These are phyloP conservation scores for Paracyclopina nana DNA, from an alignment of 1,140 invertebrate species.

Conservation along the genomic window DNA sequence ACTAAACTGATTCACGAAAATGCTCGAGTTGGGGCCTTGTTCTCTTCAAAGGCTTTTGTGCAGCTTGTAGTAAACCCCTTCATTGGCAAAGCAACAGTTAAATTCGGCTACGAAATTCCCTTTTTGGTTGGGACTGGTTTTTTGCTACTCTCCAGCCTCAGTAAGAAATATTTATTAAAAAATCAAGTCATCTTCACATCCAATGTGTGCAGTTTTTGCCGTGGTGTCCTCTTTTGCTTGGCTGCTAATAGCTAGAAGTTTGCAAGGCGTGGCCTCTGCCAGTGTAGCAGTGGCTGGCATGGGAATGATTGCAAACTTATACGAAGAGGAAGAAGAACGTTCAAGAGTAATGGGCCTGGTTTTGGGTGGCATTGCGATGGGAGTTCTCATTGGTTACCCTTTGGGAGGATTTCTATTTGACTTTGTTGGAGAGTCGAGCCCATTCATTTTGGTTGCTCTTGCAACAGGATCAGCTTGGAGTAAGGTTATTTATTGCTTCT, in stretches of 20 bases:
- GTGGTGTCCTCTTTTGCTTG: conserved; percentile 35
- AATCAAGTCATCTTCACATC: neutral
- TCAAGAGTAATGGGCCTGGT: conserved; percentile 51
- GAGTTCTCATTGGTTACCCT: conserved; percentile 55
- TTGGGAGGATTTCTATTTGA: conserved; percentile 53
- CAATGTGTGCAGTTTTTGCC: neutral
- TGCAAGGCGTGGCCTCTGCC: conserved; percentile 68
- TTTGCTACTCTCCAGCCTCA: neutral
- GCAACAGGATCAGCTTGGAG: too few relatives aligned
- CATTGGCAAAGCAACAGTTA: neutral
- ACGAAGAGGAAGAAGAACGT: conserved; percentile 36
- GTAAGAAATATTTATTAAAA: neutral
- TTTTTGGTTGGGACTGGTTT: neutral
- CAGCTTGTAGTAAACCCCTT: neutral
- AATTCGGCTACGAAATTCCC: neutral
- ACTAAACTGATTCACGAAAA: neutral
- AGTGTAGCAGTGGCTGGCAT: conserved; percentile 44
- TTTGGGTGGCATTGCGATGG: conserved; percentile 53
- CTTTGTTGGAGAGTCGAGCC: conserved; percentile 42
- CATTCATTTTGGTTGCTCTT: conserved; percentile 43
- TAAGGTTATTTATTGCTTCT: too few relatives aligned
- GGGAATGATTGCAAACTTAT: conserved; percentile 32
- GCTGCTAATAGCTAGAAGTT: conserved; percentile 51
- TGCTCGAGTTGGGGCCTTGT: neutral
- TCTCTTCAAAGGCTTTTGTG: neutral